A percentile compares a stretch with the other conserved stretches of the same genome.
Conservation (phyloP, 2,888 invertebrate species). For the Drosophila tripunctata region DNA sequence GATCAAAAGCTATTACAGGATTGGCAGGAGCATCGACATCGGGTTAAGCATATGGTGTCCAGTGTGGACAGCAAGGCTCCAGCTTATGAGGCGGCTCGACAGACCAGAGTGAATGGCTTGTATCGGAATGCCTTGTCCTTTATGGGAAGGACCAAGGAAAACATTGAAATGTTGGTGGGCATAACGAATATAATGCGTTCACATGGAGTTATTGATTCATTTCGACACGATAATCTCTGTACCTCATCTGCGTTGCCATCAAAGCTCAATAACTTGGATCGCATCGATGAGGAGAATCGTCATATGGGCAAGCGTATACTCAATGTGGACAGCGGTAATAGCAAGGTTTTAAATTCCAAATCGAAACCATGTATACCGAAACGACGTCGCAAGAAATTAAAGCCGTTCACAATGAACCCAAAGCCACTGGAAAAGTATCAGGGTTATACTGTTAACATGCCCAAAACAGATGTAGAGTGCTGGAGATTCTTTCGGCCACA, state of each 20-base stretch:
- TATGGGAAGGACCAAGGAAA: conserved; percentile 44
- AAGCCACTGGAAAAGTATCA: conserved; percentile 48
- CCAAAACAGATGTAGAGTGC: conserved; percentile 36
- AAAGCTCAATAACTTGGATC: conserved; percentile 22
- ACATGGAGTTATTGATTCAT: conserved; percentile 50
- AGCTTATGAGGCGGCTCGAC: conserved; percentile 28
- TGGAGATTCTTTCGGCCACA: conserved; percentile 64
- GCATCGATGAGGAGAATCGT: conserved; percentile 44
- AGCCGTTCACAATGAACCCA: conserved; percentile 14
- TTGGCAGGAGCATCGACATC: conserved; percentile 40
- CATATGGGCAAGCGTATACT: conserved; percentile 47
- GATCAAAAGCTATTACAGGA: background rate
- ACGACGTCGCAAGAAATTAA: background rate
- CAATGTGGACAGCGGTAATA: conserved; percentile 46
- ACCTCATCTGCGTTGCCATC: conserved; percentile 29
- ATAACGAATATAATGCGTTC: conserved; percentile 54
- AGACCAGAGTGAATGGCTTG: conserved; percentile 45
- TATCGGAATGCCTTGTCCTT: conserved; percentile 41
- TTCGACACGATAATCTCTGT: conserved; percentile 39
- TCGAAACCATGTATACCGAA: background rate
- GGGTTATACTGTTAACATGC: conserved; percentile 40
- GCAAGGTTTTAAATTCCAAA: conserved; percentile 34
- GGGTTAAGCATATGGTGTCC: conserved; percentile 21
- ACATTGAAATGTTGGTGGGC: conserved; percentile 51
- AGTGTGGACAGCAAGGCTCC: conserved; percentile 47